Base-by-base conservation (phyloP, 2,113 vertebrate species). In the Calyptommatus sinebrachiatus region DNA sequence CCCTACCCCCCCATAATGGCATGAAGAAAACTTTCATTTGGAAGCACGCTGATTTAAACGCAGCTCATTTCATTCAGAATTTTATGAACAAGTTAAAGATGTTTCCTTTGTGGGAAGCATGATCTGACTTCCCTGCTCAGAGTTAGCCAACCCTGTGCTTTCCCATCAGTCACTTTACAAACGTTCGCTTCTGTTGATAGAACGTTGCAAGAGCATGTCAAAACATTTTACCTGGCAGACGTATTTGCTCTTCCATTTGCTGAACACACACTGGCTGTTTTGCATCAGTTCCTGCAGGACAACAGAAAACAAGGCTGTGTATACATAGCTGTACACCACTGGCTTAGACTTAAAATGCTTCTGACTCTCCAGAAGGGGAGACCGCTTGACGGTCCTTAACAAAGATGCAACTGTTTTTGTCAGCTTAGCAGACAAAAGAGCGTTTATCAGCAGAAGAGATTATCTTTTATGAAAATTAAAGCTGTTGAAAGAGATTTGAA, bases 231-330 rank as follows among this genome's bases (percentile, higher is more conserved):
- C 98, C 98, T 99, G 98, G 92, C 97, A 98, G 93, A 94, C 94
- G 77, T 93, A 91, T 92, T 97, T 98, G 94, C 89, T 97, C 95
- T 94, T 99, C 98, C 98, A 99, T 97, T 95, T 97, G 95, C 95
- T 96, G 91, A 96, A 94, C 92, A 97, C 90, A 93, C 97, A 97
- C 29, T 89, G 94, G 91, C 91, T 96, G 84, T 84, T 96, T 93
- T 97, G 96, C 94, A 99, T 92, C 89, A 99, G 92, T 86, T 99
- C 97, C 98, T 99, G 89, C 90, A 95, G 78, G 85, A 91, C 85
- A 93, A 94, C 70, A 92, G 84, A 94, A 92, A 92, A 91, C 78
- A 94, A 41, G 89, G 93, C 21, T 29, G 84, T 89, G 82, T 88
- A 86, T 72, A 91, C 89, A 83, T 91, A 88, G 89, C 89, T 88